Conservation (phyloP, 2,888 invertebrate species). For the Orchestes rusci region DNA sequence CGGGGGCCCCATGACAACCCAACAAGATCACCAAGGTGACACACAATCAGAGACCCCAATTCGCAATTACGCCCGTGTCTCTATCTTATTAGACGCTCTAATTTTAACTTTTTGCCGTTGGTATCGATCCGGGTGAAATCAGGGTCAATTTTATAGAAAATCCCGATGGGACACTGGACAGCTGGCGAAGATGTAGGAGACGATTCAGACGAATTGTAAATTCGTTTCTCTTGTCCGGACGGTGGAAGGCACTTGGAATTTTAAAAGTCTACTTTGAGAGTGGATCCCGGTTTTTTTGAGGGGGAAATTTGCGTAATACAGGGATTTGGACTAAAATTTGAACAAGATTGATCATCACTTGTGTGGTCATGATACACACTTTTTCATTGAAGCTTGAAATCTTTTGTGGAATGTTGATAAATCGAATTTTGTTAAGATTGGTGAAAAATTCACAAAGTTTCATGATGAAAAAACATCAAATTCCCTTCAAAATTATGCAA, state of each 20-base stretch:
- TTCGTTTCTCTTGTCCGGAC: constrained; percentile 47
- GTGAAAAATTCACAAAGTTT: too few species aligned
- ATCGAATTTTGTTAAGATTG: too few species aligned
- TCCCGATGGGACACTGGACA: constrained; percentile 43
- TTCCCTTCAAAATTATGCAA: too few species aligned
- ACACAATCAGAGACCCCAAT: constrained; percentile 28
- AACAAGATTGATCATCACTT: too few species aligned
- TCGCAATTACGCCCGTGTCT: constrained; percentile 20
- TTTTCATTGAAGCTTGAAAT: too few species aligned
- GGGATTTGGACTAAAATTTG: too few species aligned
- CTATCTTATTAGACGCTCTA: constrained; percentile 20
- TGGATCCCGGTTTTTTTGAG: constrained; percentile 20
- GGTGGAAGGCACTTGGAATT: constrained; percentile 45
- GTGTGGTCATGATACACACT: too few species aligned
- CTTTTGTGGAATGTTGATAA: too few species aligned
- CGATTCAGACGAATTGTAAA: constrained; percentile 42
- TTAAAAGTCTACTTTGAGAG: constrained; percentile 36
- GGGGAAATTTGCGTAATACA: constrained; percentile 22
- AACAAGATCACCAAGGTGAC: constrained; percentile 38
- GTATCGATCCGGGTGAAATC: too few species aligned
- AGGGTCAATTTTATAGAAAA: too few species aligned
- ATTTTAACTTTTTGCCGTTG: constrained; percentile 17
- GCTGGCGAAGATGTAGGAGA: constrained; percentile 40
- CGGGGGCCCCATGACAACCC: constrained; percentile 38
- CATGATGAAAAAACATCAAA: too few species aligned